Evolutionary conservation across 2,113 vertebrate genomes (phyloP).

Genomic region (Otocyon megalotis): DNA sequence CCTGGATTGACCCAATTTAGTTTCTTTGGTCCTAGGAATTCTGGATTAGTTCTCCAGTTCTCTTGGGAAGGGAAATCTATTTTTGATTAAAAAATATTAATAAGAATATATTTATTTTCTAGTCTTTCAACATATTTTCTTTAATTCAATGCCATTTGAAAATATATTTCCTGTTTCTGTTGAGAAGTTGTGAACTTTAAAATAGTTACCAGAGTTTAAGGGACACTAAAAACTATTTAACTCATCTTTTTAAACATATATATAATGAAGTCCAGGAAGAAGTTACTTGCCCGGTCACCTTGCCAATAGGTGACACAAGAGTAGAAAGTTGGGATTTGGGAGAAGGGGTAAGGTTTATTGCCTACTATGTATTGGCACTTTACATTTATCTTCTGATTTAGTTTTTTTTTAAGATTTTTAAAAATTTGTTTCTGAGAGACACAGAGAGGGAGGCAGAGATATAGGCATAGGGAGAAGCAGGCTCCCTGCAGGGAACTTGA

Average conservation of each 20-base stretch:
- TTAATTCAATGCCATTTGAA: background rate
- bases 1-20: background rate
- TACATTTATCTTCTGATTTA: background rate
- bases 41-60: background rate
- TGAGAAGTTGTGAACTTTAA: background rate
- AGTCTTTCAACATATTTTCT: background rate
- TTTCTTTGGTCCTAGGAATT: background rate
- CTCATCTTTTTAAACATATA: background rate
- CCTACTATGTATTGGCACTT: background rate
- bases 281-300: background rate
- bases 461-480: too few species aligned
- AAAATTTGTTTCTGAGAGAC: too few species aligned
- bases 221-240: background rate
- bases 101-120: background rate
- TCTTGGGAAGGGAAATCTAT: background rate
- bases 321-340: background rate
- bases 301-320: background rate
- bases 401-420: background rate
- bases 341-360: background rate
- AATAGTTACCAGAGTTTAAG: slow-evolving; percentile 15
- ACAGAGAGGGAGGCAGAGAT: too few species aligned
- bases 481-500: too few species aligned
- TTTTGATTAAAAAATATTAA: background rate
- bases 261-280: background rate
- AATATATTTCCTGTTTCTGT: background rate